Percentiles rank a stretch among this genome's conserved stretches.
phyloP scores from a whole-genome alignment of 1,140 invertebrate genomes.

The Panagrolaimus sp. region DNA sequence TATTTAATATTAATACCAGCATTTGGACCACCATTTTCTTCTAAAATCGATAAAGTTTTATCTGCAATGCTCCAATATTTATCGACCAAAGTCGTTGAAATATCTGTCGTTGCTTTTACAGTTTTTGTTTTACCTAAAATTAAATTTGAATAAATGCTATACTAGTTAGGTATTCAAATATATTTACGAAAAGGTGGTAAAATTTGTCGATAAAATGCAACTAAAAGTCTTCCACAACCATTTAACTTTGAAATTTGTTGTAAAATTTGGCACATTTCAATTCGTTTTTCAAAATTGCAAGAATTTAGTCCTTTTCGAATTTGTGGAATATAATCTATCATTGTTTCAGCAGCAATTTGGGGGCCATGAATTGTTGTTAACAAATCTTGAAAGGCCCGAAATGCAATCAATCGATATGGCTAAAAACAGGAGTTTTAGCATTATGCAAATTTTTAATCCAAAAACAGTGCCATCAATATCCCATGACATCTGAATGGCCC shows the following conservation, averaged over 20 bases:
- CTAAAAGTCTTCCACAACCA: slow-evolving; percentile 27
- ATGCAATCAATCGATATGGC: slow-evolving; percentile 27
- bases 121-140: slow-evolving; percentile 5
- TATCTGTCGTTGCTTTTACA: slow-evolving; percentile 16
- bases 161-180: neutral
- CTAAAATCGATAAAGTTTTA: slow-evolving; percentile 23
- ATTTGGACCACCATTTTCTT: slow-evolving; percentile 26
- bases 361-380: slow-evolving; percentile 18
- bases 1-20: slow-evolving; percentile 35
- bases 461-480: neutral
- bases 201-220: slow-evolving; percentile 30
- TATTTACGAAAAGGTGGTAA: slow-evolving; percentile 26
- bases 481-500: too few relatives aligned
- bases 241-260: slow-evolving; percentile 17
- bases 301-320: slow-evolving; percentile 22
- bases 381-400: slow-evolving; percentile 26
- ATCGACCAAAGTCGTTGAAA: slow-evolving; percentile 19
- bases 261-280: slow-evolving; percentile 30
- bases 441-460: neutral
- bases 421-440: neutral
- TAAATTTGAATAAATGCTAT: neutral
- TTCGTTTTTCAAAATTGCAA: slow-evolving; percentile 15
- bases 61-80: slow-evolving; percentile 2
- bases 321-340: slow-evolving; percentile 26
- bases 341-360: slow-evolving; percentile 22